phyloP scores from a whole-genome alignment of 1,140 invertebrate species.

The Papilio polytes region DNA sequence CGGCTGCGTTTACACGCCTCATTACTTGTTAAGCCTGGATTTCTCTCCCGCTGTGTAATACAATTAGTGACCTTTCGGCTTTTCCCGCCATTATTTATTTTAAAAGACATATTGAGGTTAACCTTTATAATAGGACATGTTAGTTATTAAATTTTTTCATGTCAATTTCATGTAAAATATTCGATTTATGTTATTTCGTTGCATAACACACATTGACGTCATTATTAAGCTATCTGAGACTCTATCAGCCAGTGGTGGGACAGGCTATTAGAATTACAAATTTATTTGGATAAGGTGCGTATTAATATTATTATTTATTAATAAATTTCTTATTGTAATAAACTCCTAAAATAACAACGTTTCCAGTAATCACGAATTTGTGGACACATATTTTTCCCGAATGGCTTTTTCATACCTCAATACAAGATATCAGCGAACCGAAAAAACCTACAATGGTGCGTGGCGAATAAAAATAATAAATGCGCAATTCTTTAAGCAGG shows the following conservation, averaged over 20 bases:
- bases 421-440: conserved; percentile 63
- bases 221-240: no score
- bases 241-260: no score
- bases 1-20: not conserved
- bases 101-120: conserved; percentile 5
- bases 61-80: conserved; percentile 21
- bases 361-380: conserved; percentile 5
- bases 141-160: not conserved
- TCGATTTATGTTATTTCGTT: no score
- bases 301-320: no score
- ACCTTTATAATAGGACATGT: not conserved
- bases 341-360: not conserved
- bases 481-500: conserved; percentile 74
- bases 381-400: conserved; percentile 23
- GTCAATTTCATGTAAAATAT: not conserved
- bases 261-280: no score
- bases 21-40: conserved; percentile 14
- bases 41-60: conserved; percentile 10
- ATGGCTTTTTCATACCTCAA: conserved; percentile 42
- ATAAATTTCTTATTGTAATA: not conserved
- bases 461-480: conserved; percentile 79
- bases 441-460: conserved; percentile 63
- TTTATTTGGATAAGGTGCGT: no score
- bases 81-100: conserved; percentile 19
- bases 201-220: no score